Base-by-base conservation (phyloP, 2,888 invertebrate species). In the Lepidocyrtinus sp. region DNA sequence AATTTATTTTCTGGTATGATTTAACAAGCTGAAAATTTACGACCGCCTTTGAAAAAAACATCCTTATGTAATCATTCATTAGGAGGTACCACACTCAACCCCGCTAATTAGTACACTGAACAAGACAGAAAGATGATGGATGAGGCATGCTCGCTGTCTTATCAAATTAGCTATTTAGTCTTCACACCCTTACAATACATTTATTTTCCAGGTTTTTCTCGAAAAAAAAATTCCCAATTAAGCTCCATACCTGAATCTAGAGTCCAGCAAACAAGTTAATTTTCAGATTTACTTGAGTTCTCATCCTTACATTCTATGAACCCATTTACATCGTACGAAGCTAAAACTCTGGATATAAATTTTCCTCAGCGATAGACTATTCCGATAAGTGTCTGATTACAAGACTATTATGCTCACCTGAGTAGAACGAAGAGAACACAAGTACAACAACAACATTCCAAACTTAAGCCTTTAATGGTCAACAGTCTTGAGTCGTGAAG, bases 331-430 rank as follows among this genome's bases (percentile, higher is more conserved):
- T 36, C 36, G 36, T 12, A 36, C 36, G 36, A 7, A 36, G 36
- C 36, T 36, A 12, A 12, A 36, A 7, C 36, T 36, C 36, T 12
- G 12, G 5, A 5, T 7, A 5, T 7, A 12, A 36, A 12, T 36
- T 12, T 12, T 7, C 5, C 68, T 55, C 17, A 59, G 62, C 62
- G 75, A 67, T 59, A 21, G 19, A 68, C 25, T 26, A 24, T 59
- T 45, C 24, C 25, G 67, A 75, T 68, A 55, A 73, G 73, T 61
- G 25, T 61, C 59, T 75, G 68, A 75, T 75, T 75, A 75, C 67
- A 67, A 22, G 75, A 45, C 68, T 61, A 75, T 75, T 75, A 75
- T n/a, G 68, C 45, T 68, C 75, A 75, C 68, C 67, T 65, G 12
- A 24, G 46, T 68, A 75, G 75, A 75, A 75, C 67, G 62, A 61